Evolutionary conservation across 2,888 invertebrate genomes (phyloP).

Genomic region (Pammene aurita): DNA sequence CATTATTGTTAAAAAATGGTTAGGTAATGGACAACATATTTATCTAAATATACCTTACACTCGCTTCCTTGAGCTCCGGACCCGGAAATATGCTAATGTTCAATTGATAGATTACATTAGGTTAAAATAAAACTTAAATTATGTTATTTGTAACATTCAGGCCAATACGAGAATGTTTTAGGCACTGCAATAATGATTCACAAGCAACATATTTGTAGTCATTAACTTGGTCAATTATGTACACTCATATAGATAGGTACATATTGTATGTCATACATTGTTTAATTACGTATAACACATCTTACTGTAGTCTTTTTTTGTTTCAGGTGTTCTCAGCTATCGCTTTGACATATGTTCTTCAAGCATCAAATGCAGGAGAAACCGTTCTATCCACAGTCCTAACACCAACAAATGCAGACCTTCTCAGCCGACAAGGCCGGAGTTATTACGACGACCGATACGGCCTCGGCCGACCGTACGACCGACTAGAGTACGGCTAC

Average conservation of each 20-base stretch:
- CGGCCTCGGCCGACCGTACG: slow-evolving; percentile 62
- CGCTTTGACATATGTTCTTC: slow-evolving; percentile 47
- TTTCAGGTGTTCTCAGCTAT: slow-evolving; percentile 60
- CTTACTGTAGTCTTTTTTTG: slow-evolving; percentile 30
- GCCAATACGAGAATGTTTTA: too few relatives aligned
- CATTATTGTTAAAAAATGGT: slow-evolving; percentile 39
- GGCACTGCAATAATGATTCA: too few relatives aligned
- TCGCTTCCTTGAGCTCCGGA: slow-evolving; percentile 21
- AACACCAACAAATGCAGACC: slow-evolving; percentile 53
- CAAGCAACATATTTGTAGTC: too few relatives aligned
- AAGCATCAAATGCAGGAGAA: slow-evolving; percentile 56
- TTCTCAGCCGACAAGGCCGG: slow-evolving; percentile 63
- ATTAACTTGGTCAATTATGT: too few relatives aligned
- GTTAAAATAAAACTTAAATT: neutral
- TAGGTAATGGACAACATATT: slow-evolving; percentile 14
- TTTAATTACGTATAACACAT: too few relatives aligned
- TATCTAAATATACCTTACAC: slow-evolving; percentile 26
- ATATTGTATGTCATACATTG: too few relatives aligned
- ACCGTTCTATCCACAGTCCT: slow-evolving; percentile 63
- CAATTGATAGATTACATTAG: neutral
- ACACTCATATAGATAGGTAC: too few relatives aligned
- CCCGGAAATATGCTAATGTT: slow-evolving; percentile 27
- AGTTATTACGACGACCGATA: slow-evolving; percentile 74
- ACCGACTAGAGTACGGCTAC: slow-evolving; percentile 62
- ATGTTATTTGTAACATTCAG: too few relatives aligned